Evolutionary conservation across 1,140 invertebrate species (phyloP), one percentile per base, ranked within the genome.

Genomic region (Archivesica marissinica): DNA sequence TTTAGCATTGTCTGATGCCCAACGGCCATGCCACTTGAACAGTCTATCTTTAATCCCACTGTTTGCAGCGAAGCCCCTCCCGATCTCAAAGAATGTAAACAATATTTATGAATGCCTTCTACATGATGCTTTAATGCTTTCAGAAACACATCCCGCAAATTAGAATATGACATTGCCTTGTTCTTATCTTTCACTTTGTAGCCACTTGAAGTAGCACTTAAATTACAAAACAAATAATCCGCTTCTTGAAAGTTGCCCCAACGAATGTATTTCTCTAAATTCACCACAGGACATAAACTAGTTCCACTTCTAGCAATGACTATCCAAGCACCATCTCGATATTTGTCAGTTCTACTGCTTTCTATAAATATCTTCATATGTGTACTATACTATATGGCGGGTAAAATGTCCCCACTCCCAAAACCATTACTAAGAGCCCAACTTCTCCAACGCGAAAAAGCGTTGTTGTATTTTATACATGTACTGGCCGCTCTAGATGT

Each of bases 151-250:
- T 72, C 68, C 4, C 68, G 35, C 74, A 74, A 72, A 13, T 44
- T 76, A 13, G 79, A 38, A 47, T 82, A 82, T 17, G 64, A 72
- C n/a, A 82, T 70, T 39, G 79, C 11, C 23, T 82, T 82, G 35
- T 72, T 47, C 3, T 3, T 28, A 15, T 72, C 59, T 41, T 38
- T 70, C 2, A 38, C 17, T n/a, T n/a, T n/a, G n/a, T n/a, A n/a
- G n/a, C n/a, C n/a, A n/a, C n/a, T n/a, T n/a, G 25, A n/a, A n/a
- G 41, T 25, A 28, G 3, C n/a, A 56, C n/a, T 35, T 20, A 81
- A 54, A 52, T 39, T 38, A 28, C 41, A 68, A 81, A 68, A 81
- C 20, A 52, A n/a, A 81, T 3, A 52, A 70, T 35, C n/a, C 72
- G 17, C 20, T 9, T 15, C 13, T 33, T 74, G 23, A 3, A 72